Base-by-base conservation (phyloP, 2,113 vertebrate species). In the Zosterops japonicus region DNA sequence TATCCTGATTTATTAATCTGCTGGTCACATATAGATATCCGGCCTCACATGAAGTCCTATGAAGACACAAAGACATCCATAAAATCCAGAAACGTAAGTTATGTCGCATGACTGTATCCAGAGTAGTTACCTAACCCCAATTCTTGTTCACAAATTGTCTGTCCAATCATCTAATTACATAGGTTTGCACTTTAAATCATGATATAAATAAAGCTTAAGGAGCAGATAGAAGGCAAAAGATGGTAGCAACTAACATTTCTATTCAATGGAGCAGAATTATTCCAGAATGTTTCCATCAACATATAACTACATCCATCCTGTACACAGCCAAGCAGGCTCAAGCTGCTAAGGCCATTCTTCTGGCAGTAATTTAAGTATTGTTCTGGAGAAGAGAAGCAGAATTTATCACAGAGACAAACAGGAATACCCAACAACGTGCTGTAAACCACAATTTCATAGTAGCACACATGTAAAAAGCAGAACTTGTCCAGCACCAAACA, bases 401-500 rank as follows among this genome's bases (percentile, higher is more conserved):
- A 81, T 77, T 47, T 47, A 50, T 50, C 52, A 42, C 5, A 65
- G 20, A 87, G 59, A 77, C 17, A 50, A 81, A 67, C 42, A 70
- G 42, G n/a, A 83, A 89, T 14, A 16, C 28, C 42, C 81, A 89
- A 63, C 3, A 72, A 21, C 0, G 0, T 14, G 57, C 35, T 59
- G 29, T 61, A 92, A 90, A 76, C 13, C 44, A 85, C 47, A 39
- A 52, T 44, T 88, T 82, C 90, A 59, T 5, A 69, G 76, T 13
- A 87, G 64, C 18, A 74, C 42, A 53, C 13, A 27, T 8, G 25
- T 44, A 63, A 89, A 81, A 83, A 74, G 27, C 33, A 81, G 39
- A 80, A 89, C 33, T n/a, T 81, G 49, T 60, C n/a, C 78, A 67
- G 39, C 71, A 92, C 31, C 59, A 89, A 84, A 82, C 14, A 64